A percentile compares a stretch with the other conserved stretches of the same genome.
These are phyloP conservation scores for Chinchilla lanigera DNA, from an alignment of 2,113 vertebrate genomes.

Conservation along the genomic window DNA sequence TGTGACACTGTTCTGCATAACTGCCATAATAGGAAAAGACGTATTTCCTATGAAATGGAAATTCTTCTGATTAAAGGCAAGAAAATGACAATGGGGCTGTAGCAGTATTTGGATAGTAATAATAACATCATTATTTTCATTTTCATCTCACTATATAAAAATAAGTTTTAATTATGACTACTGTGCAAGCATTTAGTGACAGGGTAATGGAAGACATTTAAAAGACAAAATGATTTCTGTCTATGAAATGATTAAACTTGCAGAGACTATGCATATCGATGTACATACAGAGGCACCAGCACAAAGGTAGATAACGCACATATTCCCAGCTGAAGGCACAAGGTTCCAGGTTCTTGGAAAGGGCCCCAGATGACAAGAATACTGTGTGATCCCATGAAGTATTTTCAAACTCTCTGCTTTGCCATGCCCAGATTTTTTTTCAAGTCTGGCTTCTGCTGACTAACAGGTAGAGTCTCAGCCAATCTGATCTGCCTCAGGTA, in stretches of 20 bases:
- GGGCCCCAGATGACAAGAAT: not conserved
- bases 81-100: not conserved
- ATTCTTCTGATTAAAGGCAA: not conserved
- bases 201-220: not conserved
- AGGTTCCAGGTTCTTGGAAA: not conserved
- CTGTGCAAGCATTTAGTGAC: not conserved
- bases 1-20: not conserved
- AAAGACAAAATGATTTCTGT: not conserved
- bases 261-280: not conserved
- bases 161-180: not conserved
- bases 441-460: not conserved
- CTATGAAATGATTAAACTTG: not conserved
- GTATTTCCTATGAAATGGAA: not conserved
- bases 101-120: not conserved
- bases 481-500: not conserved
- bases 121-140: not conserved
- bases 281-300: not conserved
- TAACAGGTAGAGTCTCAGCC: not conserved
- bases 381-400: not conserved
- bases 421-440: not conserved
- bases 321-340: not conserved
- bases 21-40: not conserved
- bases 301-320: not conserved
- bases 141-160: not conserved
- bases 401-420: not conserved